A percentile compares a stretch with the other conserved stretches of the same genome.
Conservation (phyloP, 2,888 invertebrate genomes). For the Amblyteles armatorius region DNA sequence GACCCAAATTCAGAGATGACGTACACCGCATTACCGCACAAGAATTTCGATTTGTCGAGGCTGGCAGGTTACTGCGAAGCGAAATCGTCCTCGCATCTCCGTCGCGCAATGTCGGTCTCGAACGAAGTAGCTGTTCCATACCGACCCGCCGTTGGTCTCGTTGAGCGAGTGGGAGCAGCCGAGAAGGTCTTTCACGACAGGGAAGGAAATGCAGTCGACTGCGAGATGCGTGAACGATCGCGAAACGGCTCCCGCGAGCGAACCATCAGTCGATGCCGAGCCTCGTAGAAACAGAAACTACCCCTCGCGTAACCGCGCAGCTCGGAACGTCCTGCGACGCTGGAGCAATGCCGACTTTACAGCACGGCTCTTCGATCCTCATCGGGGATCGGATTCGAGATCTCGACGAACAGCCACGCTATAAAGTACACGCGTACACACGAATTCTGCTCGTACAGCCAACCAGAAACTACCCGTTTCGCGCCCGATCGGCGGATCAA, state of each 20-base stretch:
- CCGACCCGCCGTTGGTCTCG: neutral
- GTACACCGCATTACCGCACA: neutral
- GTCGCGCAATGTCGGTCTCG: neutral
- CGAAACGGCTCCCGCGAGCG: neutral
- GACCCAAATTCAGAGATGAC: neutral
- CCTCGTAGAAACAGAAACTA: conserved; percentile 7
- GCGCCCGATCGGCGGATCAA: conserved; percentile 15
- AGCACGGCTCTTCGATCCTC: conserved; percentile 14
- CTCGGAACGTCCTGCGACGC: neutral
- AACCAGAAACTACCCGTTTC: conserved; percentile 38
- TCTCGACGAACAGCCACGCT: neutral
- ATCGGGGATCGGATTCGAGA: conserved; percentile 1
- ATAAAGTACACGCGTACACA: neutral
- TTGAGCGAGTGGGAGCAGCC: neutral
- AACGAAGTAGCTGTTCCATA: conserved; percentile 22
- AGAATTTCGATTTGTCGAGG: conserved; percentile 31
- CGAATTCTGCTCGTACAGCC: conserved; percentile 14
- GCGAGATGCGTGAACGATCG: conserved; percentile 39
- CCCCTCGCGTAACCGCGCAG: conserved; percentile 16
- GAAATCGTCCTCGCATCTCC: neutral
- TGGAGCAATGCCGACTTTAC: conserved; percentile 26
- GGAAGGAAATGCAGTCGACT: conserved; percentile 16
- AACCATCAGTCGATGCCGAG: neutral
- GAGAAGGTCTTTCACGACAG: neutral
- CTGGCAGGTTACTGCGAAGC: neutral